phyloP scores from a whole-genome alignment of 2,888 invertebrate genomes.

The Phaedon cochleariae region DNA sequence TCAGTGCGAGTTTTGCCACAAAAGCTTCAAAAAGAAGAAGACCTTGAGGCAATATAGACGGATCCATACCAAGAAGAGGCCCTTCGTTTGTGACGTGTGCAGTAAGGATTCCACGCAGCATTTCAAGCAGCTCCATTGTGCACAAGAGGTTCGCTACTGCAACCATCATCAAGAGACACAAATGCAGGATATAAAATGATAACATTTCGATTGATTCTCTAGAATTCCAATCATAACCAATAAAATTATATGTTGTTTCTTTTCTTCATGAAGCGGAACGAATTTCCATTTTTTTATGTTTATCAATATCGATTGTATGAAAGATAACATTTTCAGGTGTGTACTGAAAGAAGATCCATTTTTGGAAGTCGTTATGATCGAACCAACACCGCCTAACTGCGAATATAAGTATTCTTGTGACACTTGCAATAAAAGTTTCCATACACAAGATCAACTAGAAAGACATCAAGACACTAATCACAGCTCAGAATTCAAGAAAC shows the following conservation, averaged over 20 bases:
- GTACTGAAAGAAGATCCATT: neutral
- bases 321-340: neutral
- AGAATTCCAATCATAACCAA: too few species aligned
- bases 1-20: slow-evolving; percentile 65
- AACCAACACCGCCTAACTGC: neutral
- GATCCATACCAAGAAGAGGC: slow-evolving; percentile 31
- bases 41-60: slow-evolving; percentile 49
- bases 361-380: neutral
- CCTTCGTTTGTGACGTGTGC: slow-evolving; percentile 40
- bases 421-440: slow-evolving; percentile 48
- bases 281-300: too few species aligned
- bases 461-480: slow-evolving; percentile 60
- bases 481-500: slow-evolving; percentile 15
- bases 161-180: slow-evolving; percentile 56
- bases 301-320: neutral
- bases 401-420: slow-evolving; percentile 39
- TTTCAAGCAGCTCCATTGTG: slow-evolving; percentile 64
- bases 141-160: slow-evolving; percentile 55
- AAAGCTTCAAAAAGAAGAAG: slow-evolving; percentile 44
- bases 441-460: slow-evolving; percentile 64
- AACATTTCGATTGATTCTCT: too few species aligned
- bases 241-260: too few species aligned
- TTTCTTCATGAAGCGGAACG: too few species aligned
- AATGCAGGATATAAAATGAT: slow-evolving; percentile 39
- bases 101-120: slow-evolving; percentile 65